Evolutionary conservation across 2,797 vertebrate species (phyloP).

Genomic region (Silurus aristotelis): DNA sequence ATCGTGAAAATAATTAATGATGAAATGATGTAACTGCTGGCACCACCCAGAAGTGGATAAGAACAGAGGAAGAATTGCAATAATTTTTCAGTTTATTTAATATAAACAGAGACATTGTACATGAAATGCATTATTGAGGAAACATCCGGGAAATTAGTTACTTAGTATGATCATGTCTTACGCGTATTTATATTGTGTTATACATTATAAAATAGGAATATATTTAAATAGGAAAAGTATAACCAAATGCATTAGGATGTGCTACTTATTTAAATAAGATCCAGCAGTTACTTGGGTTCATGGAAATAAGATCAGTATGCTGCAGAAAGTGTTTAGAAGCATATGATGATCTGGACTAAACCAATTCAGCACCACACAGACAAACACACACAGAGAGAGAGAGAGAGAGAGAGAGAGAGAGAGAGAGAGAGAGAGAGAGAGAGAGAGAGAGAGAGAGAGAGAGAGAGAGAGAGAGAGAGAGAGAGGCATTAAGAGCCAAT

Average conservation of each 20-base stretch:
- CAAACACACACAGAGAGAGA: not conserved
- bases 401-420: not conserved
- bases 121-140: not conserved
- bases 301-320: not conserved
- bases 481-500: not conserved
- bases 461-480: not conserved
- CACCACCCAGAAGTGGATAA: not conserved
- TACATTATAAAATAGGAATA: no score
- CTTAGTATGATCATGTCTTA: not conserved
- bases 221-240: not conserved
- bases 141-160: not conserved
- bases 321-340: not conserved
- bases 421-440: not conserved
- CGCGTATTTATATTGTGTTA: not conserved
- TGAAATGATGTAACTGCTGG: not conserved
- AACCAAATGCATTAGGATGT: not conserved
- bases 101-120: not conserved
- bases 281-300: not conserved
- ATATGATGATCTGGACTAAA: conserved; percentile 5
- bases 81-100: not conserved
- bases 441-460: not conserved
- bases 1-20: not conserved
- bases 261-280: not conserved
- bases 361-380: not conserved
- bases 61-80: no score